These are phyloP conservation scores for Atrichornis clamosus DNA, from an alignment of 2,113 vertebrate genomes.

Conservation along the genomic window DNA sequence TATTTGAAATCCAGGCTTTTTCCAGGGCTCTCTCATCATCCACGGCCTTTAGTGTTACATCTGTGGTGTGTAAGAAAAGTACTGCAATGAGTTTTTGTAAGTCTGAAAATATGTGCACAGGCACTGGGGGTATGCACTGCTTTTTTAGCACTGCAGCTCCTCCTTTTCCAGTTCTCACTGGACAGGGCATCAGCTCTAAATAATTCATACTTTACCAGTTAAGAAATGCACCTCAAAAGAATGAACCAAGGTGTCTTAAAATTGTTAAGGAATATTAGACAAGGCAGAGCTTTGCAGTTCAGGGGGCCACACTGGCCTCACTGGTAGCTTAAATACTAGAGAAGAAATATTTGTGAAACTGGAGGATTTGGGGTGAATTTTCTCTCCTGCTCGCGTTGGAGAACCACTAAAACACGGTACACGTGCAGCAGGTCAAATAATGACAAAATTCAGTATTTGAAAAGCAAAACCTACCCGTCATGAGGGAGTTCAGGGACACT, in stretches of 20 bases:
- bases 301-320: not conserved
- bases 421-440: not conserved
- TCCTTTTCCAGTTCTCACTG: not conserved
- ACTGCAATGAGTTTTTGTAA: not conserved
- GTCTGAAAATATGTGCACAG: not conserved
- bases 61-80: constrained; percentile 1
- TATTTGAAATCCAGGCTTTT: constrained; percentile 71
- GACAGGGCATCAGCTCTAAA: not conserved
- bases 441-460: not conserved
- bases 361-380: not conserved
- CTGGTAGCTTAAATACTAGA: not conserved
- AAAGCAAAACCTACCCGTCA: constrained; percentile 31
- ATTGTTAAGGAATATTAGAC: no score
- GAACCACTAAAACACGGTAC: rapidly evolving
- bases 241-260: not conserved
- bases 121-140: not conserved
- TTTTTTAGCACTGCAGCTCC: not conserved
- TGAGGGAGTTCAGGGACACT: constrained; percentile 42
- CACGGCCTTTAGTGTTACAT: constrained; percentile 69
- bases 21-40: constrained; percentile 78
- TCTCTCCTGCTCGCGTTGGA: not conserved
- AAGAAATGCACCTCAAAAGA: not conserved
- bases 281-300: not conserved
- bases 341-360: not conserved
- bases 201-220: not conserved